These are phyloP conservation scores for Vannuccia rotundouncinata DNA, from an alignment of 2,888 invertebrate genomes.

Conservation along the genomic window DNA sequence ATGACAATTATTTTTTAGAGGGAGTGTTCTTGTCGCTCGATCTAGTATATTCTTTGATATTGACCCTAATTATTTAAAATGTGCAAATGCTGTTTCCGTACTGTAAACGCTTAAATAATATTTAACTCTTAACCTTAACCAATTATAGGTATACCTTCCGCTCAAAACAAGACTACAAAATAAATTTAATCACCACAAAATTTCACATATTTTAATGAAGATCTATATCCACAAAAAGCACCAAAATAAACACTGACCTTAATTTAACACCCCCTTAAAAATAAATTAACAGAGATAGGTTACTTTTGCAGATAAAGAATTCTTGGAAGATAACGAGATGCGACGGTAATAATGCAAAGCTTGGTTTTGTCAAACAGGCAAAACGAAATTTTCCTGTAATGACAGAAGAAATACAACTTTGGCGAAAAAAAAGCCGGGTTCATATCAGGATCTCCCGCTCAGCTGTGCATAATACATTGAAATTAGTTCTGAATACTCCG, in stretches of 20 bases:
- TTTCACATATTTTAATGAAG: too few species aligned
- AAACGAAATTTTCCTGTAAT: not conserved
- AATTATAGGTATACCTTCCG: too few species aligned
- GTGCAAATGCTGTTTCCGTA: too few species aligned
- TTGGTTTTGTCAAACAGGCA: constrained; percentile 20
- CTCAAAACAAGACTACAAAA: too few species aligned
- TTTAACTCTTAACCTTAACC: too few species aligned
- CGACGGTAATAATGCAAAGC: not conserved
- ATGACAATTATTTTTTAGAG: too few species aligned
- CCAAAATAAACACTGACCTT: not conserved
- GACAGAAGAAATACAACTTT: constrained; percentile 10
- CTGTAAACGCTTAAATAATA: too few species aligned
- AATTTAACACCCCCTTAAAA: not conserved
- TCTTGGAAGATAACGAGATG: constrained; percentile 10
- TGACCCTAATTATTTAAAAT: too few species aligned
- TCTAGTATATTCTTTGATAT: too few species aligned
- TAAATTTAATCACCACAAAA: too few species aligned
- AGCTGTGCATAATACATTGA: constrained; percentile 7
- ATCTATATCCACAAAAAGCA: not conserved
- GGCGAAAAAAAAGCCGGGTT: not conserved
- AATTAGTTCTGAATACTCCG: constrained; percentile 1
- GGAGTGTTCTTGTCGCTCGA: too few species aligned
- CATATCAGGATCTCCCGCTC: constrained; percentile 22
- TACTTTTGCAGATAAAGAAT: constrained; percentile 15
- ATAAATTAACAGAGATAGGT: constrained; percentile 12